Conservation (phyloP, 1,140 invertebrate species). For the Drosophila truncata region DNA sequence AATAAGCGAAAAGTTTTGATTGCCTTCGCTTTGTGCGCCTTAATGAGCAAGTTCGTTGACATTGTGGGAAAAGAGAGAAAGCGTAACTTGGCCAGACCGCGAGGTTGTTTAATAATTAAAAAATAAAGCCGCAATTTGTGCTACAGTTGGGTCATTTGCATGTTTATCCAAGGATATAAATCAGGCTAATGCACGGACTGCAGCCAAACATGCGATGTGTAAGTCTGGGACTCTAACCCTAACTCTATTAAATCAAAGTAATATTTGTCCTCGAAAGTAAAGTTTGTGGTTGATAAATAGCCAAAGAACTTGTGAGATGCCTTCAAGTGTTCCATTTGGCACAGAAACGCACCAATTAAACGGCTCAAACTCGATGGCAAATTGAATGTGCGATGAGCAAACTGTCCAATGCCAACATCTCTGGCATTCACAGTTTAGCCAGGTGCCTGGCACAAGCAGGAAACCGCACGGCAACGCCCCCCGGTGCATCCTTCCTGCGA, state of each 20-base stretch:
- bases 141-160: constrained; percentile 59
- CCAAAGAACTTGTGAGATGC: neutral
- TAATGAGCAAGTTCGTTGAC: constrained; percentile 73
- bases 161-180: constrained; percentile 58
- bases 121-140: constrained; percentile 40
- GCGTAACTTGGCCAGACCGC: constrained; percentile 50
- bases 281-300: neutral
- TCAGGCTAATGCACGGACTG: constrained; percentile 66
- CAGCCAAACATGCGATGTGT: constrained; percentile 69
- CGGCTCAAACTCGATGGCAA: neutral
- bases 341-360: constrained; percentile 29
- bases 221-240: neutral
- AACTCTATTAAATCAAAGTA: neutral
- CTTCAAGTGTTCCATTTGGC: neutral
- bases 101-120: constrained; percentile 75
- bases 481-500: constrained; percentile 46
- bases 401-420: constrained; percentile 32
- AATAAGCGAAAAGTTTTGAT: constrained; percentile 66
- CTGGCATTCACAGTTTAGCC: constrained; percentile 35
- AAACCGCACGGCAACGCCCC: constrained; percentile 58
- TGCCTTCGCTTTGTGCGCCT: constrained; percentile 38
- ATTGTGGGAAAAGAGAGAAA: neutral
- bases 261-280: neutral
- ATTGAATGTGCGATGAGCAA: constrained; percentile 11
- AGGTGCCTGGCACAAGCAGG: constrained; percentile 39